Conservation (phyloP, 1,140 invertebrate species). For the Rhopalosiphum maidis region DNA sequence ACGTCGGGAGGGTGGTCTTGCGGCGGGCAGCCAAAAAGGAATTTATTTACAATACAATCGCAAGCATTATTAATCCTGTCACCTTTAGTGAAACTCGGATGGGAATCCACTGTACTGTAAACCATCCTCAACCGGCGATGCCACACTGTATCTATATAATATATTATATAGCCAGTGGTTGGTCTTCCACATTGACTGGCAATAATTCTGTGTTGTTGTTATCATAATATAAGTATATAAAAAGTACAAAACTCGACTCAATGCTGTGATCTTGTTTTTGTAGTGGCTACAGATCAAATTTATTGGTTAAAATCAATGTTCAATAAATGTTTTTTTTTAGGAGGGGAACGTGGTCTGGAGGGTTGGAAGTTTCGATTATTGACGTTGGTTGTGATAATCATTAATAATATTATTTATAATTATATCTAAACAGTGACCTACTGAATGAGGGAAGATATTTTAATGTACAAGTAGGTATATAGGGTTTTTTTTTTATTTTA, state of each 20-base stretch:
- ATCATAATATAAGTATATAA: background rate
- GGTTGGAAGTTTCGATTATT: background rate
- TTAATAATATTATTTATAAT: background rate
- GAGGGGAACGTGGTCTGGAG: background rate
- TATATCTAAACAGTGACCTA: background rate
- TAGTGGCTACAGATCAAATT: background rate
- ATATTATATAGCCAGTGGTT: background rate
- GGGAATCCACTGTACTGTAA: conserved; percentile 37
- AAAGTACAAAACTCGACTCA: background rate
- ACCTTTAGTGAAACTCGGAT: conserved; percentile 15
- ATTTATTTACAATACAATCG: conserved; percentile 53
- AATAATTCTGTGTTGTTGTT: background rate
- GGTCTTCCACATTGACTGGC: background rate
- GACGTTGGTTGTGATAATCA: background rate
- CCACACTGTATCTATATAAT: background rate
- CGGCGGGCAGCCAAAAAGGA: conserved; percentile 1
- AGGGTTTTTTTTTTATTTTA: too few species aligned
- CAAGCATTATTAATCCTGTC: conserved; percentile 51
- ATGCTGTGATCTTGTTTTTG: background rate
- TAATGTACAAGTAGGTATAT: background rate
- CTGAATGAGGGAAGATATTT: background rate
- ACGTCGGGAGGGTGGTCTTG: background rate
- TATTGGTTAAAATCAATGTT: background rate
- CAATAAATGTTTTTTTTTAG: background rate
- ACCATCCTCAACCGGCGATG: background rate